Base-by-base conservation (phyloP, 2,888 invertebrate genomes). In the Lasiommata megera region DNA sequence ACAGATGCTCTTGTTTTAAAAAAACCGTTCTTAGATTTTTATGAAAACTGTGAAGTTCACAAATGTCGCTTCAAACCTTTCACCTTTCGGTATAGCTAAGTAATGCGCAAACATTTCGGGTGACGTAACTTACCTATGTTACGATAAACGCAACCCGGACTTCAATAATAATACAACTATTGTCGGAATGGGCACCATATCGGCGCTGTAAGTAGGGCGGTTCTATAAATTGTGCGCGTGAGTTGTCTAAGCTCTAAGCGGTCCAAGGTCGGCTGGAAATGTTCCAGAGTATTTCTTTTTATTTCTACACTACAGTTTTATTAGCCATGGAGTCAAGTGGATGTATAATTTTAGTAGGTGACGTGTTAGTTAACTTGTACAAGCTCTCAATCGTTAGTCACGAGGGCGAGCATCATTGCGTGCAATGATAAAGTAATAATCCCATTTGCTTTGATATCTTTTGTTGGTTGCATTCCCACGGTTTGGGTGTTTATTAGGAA, bases 261-360 rank as follows among this genome's bases (percentile, higher is more conserved):
- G 81, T 76, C 76, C 89, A 90, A 89, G 89, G 89, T 86, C 87
- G 85, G 51, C 82, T 90, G 88, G 87, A 88, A 77, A 63, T 69
- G 82, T 76, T 88, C 88, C 88, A 89, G 78, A 79, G 78, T 77
- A 71, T 72, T 77, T 72, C 73, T 73, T 75, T 65, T 66, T 61
- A 59, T 57, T 59, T 52, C 23, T 9, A 40, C 40, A 44, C 48
- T 51, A 51, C 48, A 38, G 54, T 54, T 62, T 54, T 55, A 57
- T 60, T 58, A 50, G 48, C 34, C 46, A 43, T 36, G 52, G 54
- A 51, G 36, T 62, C 57, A 55, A 60, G 62, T 55, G 60, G 44
- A 54, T 34, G 48, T 37, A 57, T 62, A 40, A 51, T 62, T 62
- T 62, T 57, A 57, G 60, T 60, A 17, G 28, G 23, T 51, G 51